Evolutionary conservation across 2,888 invertebrate species (phyloP).

Genomic region (Megalurothrips usitatus): DNA sequence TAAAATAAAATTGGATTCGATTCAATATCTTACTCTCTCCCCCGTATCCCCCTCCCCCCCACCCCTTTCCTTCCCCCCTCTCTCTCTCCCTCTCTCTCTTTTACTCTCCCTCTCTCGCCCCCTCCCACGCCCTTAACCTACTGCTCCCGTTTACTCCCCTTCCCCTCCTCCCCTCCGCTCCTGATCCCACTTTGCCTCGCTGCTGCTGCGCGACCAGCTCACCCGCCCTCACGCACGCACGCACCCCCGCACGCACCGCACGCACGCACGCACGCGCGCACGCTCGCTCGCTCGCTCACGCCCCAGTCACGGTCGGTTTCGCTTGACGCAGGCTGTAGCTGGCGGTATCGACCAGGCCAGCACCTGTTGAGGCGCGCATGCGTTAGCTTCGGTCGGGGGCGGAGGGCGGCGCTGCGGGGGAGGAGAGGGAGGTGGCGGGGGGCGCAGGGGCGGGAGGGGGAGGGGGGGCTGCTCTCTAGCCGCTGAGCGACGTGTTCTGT

Average conservation of each 20-base stretch:
- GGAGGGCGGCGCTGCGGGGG: neutral
- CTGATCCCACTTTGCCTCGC: neutral
- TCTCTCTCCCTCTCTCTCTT: neutral
- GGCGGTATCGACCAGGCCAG: neutral
- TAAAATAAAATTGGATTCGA: neutral
- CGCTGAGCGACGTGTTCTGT: neutral
- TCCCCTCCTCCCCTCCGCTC: neutral
- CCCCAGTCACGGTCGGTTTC: slow-evolving; percentile 3
- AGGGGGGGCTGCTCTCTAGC: neutral
- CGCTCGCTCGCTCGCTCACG: neutral
- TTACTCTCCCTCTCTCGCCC: neutral
- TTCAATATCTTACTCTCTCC: neutral
- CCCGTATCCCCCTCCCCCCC: neutral
- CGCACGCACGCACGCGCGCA: neutral
- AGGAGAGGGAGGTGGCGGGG: neutral
- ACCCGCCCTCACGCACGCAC: neutral
- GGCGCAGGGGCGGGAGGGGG: neutral
- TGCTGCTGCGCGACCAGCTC: neutral
- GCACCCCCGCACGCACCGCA: neutral
- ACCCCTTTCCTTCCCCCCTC: neutral
- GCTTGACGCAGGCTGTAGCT: neutral
- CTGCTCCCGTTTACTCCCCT: neutral
- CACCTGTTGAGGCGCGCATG: slow-evolving; percentile 23
- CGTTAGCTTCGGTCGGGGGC: neutral
- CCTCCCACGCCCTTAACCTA: neutral